These are phyloP conservation scores for Scomber japonicus DNA, from an alignment of 2,113 vertebrate species.

Conservation along the genomic window DNA sequence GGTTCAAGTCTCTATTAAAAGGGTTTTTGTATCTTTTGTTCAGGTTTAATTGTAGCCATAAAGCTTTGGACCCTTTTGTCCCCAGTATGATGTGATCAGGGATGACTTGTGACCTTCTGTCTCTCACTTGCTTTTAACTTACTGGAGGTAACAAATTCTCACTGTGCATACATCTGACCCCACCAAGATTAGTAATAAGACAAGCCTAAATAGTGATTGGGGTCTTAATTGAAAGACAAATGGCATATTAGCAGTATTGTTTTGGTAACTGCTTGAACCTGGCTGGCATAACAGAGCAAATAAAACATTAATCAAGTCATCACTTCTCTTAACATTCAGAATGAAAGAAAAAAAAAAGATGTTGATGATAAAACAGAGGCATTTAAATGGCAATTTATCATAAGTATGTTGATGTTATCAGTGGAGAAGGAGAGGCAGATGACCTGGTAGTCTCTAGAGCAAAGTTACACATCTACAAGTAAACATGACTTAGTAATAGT, in stretches of 20 bases:
- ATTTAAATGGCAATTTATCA: conserved; percentile 19
- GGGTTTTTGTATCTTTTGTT: not conserved
- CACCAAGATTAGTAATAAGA: not conserved
- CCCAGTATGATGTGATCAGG: not conserved
- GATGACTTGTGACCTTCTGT: conserved; percentile 14
- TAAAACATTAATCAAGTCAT: conserved; percentile 4
- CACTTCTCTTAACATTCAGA: not conserved
- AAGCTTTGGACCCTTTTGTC: not conserved
- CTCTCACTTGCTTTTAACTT: conserved; percentile 12
- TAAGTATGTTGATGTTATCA: conserved; percentile 11
- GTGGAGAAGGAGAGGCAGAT: conserved; percentile 28
- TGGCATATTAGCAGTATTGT: not conserved
- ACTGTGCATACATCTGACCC: not conserved
- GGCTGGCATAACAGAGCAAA: not conserved
- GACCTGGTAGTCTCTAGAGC: conserved; percentile 31
- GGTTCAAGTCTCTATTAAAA: conserved; percentile 1
- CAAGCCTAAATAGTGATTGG: not conserved
- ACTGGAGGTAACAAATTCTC: not conserved
- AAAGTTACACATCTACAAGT: conserved; percentile 47
- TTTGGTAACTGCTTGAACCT: conserved; percentile 3
- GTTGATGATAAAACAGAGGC: conserved; percentile 6
- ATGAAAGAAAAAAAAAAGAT: not conserved
- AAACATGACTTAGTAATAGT: conserved; percentile 46
- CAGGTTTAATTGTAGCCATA: not conserved
- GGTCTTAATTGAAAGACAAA: conserved; percentile 4